These are phyloP conservation scores for Macroramphosus scolopax DNA, from an alignment of 2,797 vertebrate genomes.

Conservation along the genomic window DNA sequence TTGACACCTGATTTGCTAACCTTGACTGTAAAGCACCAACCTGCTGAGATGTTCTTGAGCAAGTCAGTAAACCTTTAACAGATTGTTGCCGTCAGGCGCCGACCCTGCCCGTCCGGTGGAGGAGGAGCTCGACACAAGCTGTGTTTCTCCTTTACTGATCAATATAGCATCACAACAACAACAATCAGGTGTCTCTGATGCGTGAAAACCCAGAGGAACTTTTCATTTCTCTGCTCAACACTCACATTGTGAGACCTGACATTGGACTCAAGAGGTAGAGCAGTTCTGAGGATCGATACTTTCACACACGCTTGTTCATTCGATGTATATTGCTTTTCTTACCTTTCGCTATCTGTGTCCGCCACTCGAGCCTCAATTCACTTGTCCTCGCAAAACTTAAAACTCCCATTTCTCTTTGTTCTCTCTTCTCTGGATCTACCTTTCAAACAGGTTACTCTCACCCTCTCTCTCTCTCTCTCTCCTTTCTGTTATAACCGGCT, in stretches of 20 bases:
- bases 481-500: slow-evolving; percentile 10
- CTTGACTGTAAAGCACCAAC: slow-evolving; percentile 8
- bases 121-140: slow-evolving; percentile 20
- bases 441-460: no score
- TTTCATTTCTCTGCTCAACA: slow-evolving; percentile 12
- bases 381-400: slow-evolving; percentile 8
- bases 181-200: slow-evolving; percentile 39
- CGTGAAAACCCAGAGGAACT: slow-evolving; percentile 21
- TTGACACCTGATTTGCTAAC: no score
- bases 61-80: slow-evolving; percentile 42
- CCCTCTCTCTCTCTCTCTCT: slow-evolving; percentile 16
- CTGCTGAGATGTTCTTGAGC: slow-evolving; percentile 57
- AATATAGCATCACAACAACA: slow-evolving; percentile 44
- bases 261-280: not conserved
- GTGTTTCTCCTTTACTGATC: slow-evolving; percentile 49
- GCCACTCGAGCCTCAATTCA: slow-evolving; percentile 4
- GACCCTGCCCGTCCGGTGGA: slow-evolving; percentile 39
- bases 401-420: slow-evolving; percentile 34
- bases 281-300: not conserved
- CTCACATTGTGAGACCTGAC: slow-evolving; percentile 2
- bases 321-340: slow-evolving; percentile 9
- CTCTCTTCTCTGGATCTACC: no score
- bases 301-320: slow-evolving; percentile 1
- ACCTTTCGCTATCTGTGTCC: not conserved
- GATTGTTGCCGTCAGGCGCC: slow-evolving; percentile 21